Conservation (phyloP, 2,797 vertebrate species). For the Gymnoscopelus braueri region DNA sequence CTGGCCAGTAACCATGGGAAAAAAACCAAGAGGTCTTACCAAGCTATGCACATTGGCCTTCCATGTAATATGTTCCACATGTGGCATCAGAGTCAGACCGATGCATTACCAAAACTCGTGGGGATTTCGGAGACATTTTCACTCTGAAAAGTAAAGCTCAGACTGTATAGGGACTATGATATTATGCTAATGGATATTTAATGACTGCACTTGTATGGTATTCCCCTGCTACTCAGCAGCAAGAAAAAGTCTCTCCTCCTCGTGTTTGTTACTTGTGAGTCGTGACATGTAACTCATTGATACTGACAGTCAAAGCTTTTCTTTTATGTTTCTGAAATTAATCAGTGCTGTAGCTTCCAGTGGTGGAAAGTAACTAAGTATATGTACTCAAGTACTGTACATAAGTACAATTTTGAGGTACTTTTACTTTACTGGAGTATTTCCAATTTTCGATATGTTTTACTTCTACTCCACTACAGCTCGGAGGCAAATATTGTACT, state of each 20-base stretch:
- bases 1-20: constrained; percentile 56
- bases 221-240: constrained; percentile 26
- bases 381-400: too few relatives aligned
- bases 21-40: constrained; percentile 41
- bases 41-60: constrained; percentile 42
- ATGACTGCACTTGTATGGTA: constrained; percentile 43
- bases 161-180: constrained; percentile 8
- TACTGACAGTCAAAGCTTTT: constrained; percentile 5
- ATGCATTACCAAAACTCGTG: constrained; percentile 44
- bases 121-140: constrained; percentile 23
- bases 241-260: not conserved
- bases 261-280: constrained; percentile 6
- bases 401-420: too few relatives aligned
- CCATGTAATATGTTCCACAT: constrained; percentile 67
- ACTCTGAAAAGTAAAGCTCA: constrained; percentile 36
- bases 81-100: constrained; percentile 60
- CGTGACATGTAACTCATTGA: constrained; percentile 9
- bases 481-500: too few relatives aligned
- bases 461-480: too few relatives aligned
- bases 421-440: too few relatives aligned
- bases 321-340: constrained; percentile 20
- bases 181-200: constrained; percentile 61
- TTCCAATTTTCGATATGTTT: too few relatives aligned
- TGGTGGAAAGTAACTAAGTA: not conserved
- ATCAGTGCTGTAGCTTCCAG: constrained; percentile 15